Evolutionary conservation across 2,113 vertebrate genomes (phyloP).

Genomic region (Melanotaenia duboulayi): DNA sequence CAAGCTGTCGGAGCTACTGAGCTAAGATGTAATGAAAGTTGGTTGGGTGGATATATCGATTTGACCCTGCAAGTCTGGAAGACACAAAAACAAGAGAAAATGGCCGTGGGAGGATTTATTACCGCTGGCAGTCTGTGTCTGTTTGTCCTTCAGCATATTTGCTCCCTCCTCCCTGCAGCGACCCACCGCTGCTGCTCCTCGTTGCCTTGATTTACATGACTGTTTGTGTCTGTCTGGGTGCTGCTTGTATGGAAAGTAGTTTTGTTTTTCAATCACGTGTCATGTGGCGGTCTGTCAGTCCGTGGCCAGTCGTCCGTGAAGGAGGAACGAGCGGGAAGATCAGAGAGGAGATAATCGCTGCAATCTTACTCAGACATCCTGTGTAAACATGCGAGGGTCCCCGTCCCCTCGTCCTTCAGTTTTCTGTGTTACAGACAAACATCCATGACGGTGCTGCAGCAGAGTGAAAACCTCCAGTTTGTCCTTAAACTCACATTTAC

Average conservation of each 20-base stretch:
- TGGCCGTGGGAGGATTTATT: constrained; percentile 35
- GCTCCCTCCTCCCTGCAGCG: constrained; percentile 8
- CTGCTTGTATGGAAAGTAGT: constrained; percentile 2
- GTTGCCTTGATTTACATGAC: constrained; percentile 36
- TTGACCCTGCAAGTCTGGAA: constrained; percentile 9
- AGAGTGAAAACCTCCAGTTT: neutral
- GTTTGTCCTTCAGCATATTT: constrained; percentile 44
- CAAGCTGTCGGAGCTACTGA: neutral
- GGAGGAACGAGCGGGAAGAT: constrained; percentile 32
- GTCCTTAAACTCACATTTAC: neutral
- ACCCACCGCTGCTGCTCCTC: neutral
- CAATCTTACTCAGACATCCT: constrained; percentile 4
- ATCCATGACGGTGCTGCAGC: too few relatives aligned
- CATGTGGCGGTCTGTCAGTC: neutral
- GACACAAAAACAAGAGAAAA: constrained; percentile 29
- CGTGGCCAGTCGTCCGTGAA: constrained; percentile 58
- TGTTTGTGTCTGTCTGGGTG: too few relatives aligned
- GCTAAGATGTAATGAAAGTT: constrained; percentile 18
- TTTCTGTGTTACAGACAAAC: too few relatives aligned
- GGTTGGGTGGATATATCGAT: constrained; percentile 20
- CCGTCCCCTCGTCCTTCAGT: too few relatives aligned
- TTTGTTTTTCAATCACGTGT: constrained; percentile 37
- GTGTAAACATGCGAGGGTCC: neutral
- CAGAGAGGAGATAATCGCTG: constrained; percentile 28
- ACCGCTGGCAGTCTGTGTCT: constrained; percentile 24